A percentile compares a stretch with the other conserved stretches of the same genome.
Conservation (phyloP, 2,113 vertebrate species). For the Nothobranchius kuhntae region DNA sequence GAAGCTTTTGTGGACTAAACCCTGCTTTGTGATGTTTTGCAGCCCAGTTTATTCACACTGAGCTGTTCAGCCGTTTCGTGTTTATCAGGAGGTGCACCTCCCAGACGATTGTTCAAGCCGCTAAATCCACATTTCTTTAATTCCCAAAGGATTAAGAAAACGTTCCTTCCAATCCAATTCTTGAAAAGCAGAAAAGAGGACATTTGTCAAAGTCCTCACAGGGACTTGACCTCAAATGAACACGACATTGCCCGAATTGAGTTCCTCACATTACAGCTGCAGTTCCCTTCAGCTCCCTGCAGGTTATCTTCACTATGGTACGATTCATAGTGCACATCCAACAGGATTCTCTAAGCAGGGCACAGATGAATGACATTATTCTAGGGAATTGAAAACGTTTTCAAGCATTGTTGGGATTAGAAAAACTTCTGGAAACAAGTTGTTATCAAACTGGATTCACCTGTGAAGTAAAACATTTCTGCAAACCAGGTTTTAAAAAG, state of each 20-base stretch:
- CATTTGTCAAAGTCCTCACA: slow-evolving; percentile 53
- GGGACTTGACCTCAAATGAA: slow-evolving; percentile 56
- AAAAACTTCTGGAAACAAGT: background rate
- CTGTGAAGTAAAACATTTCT: background rate
- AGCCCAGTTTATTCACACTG: background rate
- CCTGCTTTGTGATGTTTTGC: background rate
- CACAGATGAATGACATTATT: background rate
- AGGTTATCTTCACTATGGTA: background rate
- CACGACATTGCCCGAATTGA: slow-evolving; percentile 26
- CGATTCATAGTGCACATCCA: slow-evolving; percentile 11
- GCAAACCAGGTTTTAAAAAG: background rate
- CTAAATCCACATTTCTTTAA: slow-evolving; percentile 68
- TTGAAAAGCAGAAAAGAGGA: slow-evolving; percentile 54
- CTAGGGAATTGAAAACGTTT: background rate
- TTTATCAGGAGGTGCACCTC: slow-evolving; percentile 65
- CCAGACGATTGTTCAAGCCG: slow-evolving; percentile 56
- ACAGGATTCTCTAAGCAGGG: slow-evolving; percentile 19
- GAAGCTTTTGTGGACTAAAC: slow-evolving; percentile 59
- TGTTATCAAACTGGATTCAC: slow-evolving; percentile 21
- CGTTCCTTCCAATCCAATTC: slow-evolving; percentile 52
- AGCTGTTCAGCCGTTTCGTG: slow-evolving; percentile 61
- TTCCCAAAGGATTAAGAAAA: slow-evolving; percentile 67
- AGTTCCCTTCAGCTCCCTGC: slow-evolving; percentile 37
- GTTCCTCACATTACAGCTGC: slow-evolving; percentile 47
- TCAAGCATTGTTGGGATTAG: background rate